Evolutionary conservation across 2,888 invertebrate species (phyloP).

Genomic region (Stenolophus ochropezus): DNA sequence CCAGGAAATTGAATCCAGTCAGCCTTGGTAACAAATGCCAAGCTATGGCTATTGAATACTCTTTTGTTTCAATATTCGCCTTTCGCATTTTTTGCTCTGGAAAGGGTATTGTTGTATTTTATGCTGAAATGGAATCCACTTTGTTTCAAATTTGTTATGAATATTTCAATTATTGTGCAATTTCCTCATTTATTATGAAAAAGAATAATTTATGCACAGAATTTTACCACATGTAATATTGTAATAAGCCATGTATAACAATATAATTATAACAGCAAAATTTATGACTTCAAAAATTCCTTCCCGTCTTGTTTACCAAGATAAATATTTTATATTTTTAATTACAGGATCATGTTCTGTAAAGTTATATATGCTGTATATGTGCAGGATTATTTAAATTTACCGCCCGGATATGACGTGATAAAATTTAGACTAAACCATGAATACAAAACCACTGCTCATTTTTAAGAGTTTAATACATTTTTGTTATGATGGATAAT

Average conservation of each 20-base stretch:
- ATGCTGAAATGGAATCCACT: too few relatives aligned
- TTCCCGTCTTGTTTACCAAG: not conserved
- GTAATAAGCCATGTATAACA: too few relatives aligned
- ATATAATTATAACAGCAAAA: too few relatives aligned
- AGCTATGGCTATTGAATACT: not conserved
- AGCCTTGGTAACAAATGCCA: not conserved
- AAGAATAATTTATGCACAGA: too few relatives aligned
- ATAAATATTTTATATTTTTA: conserved; percentile 3
- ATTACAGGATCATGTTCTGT: not conserved
- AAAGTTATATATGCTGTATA: not conserved
- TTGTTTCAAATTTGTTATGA: too few relatives aligned
- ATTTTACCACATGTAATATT: too few relatives aligned
- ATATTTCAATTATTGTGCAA: too few relatives aligned
- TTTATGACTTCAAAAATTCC: too few relatives aligned
- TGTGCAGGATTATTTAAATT: not conserved
- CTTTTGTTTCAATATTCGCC: not conserved
- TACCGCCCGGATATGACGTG: not conserved
- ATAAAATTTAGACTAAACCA: not conserved
- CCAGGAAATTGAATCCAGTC: conserved; percentile 18
- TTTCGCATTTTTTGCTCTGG: not conserved
- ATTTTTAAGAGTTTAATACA: too few relatives aligned
- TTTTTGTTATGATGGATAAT: too few relatives aligned
- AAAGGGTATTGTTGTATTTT: not conserved
- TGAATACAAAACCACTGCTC: too few relatives aligned
- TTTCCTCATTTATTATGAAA: too few relatives aligned